These are phyloP conservation scores for Onychomys arenicola DNA, from an alignment of 2,797 vertebrate species.

Conservation along the genomic window DNA sequence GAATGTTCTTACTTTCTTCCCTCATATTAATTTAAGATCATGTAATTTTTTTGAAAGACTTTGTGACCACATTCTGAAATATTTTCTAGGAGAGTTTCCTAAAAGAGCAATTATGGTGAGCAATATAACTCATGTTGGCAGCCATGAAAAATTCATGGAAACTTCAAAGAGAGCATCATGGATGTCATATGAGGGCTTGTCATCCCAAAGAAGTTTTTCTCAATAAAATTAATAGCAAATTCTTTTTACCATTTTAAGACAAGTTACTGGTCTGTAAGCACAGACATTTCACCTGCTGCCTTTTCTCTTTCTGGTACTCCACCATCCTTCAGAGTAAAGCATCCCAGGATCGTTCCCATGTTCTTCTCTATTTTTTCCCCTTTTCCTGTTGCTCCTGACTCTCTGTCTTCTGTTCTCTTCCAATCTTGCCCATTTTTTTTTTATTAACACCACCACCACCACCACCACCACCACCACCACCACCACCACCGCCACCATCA, in stretches of 20 bases:
- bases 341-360: too few species aligned
- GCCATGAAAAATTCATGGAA: conserved; percentile 50
- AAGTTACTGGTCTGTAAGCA: not conserved
- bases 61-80: conserved; percentile 55
- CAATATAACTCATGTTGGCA: conserved; percentile 62
- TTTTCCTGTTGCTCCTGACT: not conserved
- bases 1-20: conserved; percentile 62
- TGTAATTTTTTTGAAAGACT: conserved; percentile 57
- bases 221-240: conserved; percentile 49
- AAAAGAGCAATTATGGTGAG: conserved; percentile 52
- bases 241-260: conserved; percentile 17
- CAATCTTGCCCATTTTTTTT: not conserved
- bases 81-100: conserved; percentile 55
- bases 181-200: not conserved
- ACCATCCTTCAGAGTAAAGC: not conserved
- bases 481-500: not conserved
- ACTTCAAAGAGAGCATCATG: conserved; percentile 60
- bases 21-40: conserved; percentile 63
- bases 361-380: not conserved
- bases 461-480: too few species aligned
- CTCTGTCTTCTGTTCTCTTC: not conserved
- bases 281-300: not conserved
- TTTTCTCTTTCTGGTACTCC: not conserved
- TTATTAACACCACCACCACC: too few species aligned
- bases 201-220: conserved; percentile 30